phyloP scores from a whole-genome alignment of 2,113 vertebrate species.

The Madoqua kirkii region DNA sequence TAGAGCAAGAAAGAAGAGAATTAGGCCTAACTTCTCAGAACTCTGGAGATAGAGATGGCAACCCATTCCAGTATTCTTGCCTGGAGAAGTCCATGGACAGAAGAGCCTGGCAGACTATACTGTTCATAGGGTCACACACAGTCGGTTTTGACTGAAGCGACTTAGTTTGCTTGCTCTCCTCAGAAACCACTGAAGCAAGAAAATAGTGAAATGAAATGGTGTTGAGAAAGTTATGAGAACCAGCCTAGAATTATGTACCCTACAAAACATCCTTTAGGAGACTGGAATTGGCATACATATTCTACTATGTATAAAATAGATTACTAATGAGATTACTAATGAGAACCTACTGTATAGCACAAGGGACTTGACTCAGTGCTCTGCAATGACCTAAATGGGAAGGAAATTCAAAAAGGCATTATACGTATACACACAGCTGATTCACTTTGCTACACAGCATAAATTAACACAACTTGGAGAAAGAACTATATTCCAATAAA shows the following conservation, averaged over 20 bases:
- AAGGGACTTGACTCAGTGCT: not conserved
- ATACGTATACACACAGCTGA: not conserved
- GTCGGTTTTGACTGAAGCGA: fast-evolving
- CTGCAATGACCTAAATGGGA: not conserved
- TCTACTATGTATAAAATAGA: not conserved
- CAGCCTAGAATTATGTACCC: not conserved
- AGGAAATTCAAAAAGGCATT: not conserved
- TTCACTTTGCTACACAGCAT: not conserved
- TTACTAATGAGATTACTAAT: not conserved
- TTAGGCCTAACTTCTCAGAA: not conserved
- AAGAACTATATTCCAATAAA: not conserved
- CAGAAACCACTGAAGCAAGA: not conserved
- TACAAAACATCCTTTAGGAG: not conserved
- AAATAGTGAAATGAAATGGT: not conserved
- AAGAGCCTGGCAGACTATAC: not conserved
- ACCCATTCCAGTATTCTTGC: not conserved
- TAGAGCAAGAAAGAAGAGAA: not conserved
- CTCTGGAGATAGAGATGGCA: fast-evolving
- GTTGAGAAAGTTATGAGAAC: not conserved
- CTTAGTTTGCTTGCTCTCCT: not conserved
- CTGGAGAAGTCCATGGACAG: not conserved
- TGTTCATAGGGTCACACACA: not conserved
- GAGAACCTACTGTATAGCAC: not conserved
- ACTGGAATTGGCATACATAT: not conserved
- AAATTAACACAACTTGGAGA: not conserved